phyloP scores from a whole-genome alignment of 2,888 invertebrate genomes.

The Hyppa rectilinea region DNA sequence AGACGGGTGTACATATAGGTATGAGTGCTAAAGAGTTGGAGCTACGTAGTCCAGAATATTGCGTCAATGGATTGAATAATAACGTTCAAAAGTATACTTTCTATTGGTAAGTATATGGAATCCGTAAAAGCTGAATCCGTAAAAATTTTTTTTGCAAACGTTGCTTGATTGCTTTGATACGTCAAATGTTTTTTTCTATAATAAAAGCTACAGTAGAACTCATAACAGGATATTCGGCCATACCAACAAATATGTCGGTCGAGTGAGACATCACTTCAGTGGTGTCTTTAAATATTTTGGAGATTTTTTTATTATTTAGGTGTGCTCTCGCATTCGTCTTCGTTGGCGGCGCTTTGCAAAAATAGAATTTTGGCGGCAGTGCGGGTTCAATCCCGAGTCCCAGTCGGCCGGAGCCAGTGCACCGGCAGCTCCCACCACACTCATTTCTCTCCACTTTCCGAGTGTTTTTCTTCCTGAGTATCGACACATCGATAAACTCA shows the following conservation, averaged over 20 bases:
- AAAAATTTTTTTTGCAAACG: neutral
- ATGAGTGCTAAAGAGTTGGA: conserved; percentile 48
- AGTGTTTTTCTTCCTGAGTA: conserved; percentile 36
- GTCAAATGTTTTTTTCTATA: neutral
- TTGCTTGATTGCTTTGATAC: neutral
- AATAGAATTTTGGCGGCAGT: conserved; percentile 90
- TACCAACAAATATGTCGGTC: conserved; percentile 61
- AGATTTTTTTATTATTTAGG: conserved; percentile 82
- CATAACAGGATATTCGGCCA: conserved; percentile 55
- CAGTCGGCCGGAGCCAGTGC: conserved; percentile 84
- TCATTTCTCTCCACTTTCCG: conserved; percentile 75
- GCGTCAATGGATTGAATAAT: conserved; percentile 51
- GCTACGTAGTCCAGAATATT: conserved; percentile 43
- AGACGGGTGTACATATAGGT: conserved; percentile 67
- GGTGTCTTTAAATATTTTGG: conserved; percentile 76
- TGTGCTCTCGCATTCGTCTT: conserved; percentile 85
- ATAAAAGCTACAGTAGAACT: neutral
- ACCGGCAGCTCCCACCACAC: conserved; percentile 82
- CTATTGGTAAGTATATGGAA: conserved; percentile 2
- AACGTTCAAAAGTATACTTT: conserved; percentile 17
- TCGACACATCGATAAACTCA: conserved; percentile 18
- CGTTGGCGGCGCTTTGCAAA: conserved; percentile 89
- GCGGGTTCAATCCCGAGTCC: conserved; percentile 85
- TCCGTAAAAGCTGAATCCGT: neutral
- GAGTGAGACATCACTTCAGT: conserved; percentile 60